These are phyloP conservation scores for Apodemia duryi DNA, from an alignment of 2,888 invertebrate genomes.

Conservation along the genomic window DNA sequence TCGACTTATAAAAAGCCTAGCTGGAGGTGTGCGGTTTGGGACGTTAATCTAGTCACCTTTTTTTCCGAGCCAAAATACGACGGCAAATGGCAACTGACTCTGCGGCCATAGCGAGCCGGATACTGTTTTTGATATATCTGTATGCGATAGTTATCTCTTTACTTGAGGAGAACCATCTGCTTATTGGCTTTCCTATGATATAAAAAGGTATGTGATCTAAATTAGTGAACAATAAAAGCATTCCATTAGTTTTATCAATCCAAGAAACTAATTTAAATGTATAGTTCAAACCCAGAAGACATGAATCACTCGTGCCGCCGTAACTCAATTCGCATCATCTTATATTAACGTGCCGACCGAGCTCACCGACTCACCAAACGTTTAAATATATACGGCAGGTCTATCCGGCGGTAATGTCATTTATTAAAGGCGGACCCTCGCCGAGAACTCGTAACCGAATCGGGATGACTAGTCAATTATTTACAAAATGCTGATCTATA, in stretches of 20 bases:
- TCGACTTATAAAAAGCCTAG: no score
- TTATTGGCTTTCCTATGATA: no score
- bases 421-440: neutral
- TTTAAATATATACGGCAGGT: slow-evolving; percentile 2
- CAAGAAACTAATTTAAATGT: neutral
- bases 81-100: no score
- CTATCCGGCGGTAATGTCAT: slow-evolving; percentile 1
- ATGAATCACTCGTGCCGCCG: neutral
- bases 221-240: neutral
- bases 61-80: no score
- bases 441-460: neutral
- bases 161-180: no score
- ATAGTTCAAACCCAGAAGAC: neutral
- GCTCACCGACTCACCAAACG: neutral
- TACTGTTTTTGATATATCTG: no score
- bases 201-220: no score
- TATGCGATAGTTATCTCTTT: no score
- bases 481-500: neutral
- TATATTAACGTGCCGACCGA: neutral
- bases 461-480: slow-evolving; percentile 3
- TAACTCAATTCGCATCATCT: slow-evolving; percentile 2
- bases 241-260: neutral
- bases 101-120: no score
- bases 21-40: no score
- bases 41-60: no score